Evolutionary conservation across 1,140 invertebrate genomes (phyloP).

Genomic region (Carcinoscorpius rotundicauda): DNA sequence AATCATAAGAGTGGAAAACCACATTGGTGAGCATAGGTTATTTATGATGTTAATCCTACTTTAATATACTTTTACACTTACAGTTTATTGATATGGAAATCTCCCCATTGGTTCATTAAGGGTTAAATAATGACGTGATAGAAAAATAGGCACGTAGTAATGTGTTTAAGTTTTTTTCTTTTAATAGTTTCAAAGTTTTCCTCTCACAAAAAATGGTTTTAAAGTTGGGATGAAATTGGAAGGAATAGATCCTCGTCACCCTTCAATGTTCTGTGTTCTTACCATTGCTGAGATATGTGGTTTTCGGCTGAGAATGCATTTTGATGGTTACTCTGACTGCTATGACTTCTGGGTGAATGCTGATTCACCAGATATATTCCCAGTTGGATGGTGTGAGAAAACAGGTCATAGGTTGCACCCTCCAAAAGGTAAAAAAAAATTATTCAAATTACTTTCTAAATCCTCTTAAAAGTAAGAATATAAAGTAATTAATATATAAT

Average conservation of each 20-base stretch:
- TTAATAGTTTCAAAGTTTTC: slow-evolving; percentile 28
- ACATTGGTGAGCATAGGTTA: too few relatives aligned
- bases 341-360: slow-evolving; percentile 93
- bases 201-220: slow-evolving; percentile 32
- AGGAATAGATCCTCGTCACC: slow-evolving; percentile 84
- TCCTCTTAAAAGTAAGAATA: too few relatives aligned
- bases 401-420: slow-evolving; percentile 57
- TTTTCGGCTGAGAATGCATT: slow-evolving; percentile 65
- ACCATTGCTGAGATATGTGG: slow-evolving; percentile 66
- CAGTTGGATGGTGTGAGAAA: slow-evolving; percentile 81
- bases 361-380: slow-evolving; percentile 81
- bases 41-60: too few relatives aligned
- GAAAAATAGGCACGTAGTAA: too few relatives aligned
- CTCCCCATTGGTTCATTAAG: too few relatives aligned
- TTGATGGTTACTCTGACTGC: slow-evolving; percentile 78
- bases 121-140: too few relatives aligned
- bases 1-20: too few relatives aligned
- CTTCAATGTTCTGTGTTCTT: slow-evolving; percentile 74
- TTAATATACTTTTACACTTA: too few relatives aligned
- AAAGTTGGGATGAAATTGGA: slow-evolving; percentile 79
- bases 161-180: slow-evolving; percentile 4
- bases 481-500: too few relatives aligned
- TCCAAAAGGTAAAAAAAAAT: slow-evolving; percentile 47
- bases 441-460: too few relatives aligned
- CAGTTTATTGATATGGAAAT: too few relatives aligned